Evolutionary conservation across 2,113 vertebrate genomes (phyloP), one percentile per base, ranked within the genome.

Genomic region (Entelurus aequoreus): DNA sequence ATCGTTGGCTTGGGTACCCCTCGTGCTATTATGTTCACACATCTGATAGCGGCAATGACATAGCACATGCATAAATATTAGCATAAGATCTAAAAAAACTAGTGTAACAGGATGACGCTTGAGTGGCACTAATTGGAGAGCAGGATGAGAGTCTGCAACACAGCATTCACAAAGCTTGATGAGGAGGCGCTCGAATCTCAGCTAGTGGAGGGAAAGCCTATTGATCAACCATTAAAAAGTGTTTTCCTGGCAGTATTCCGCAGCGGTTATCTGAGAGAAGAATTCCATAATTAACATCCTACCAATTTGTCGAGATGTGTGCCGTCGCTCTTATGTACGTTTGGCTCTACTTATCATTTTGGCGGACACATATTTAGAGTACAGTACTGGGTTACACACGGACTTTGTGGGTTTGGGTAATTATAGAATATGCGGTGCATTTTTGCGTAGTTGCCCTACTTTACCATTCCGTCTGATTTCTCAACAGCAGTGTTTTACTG

Each of bases 71-170:
- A 46, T 52, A 69, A 73, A 62, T 15, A 38, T 19, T 40, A 63
- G 55, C 70, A 69, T 54, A 68, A 53, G 46, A 71, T 71, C 67
- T 54, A 48, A 63, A 71, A 71, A 19, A 66, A 80, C 59, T 65
- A 69, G 68, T 78, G 70, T 58, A 63, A 65, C 71, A 42, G 50
- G 58, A 60, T 57, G 63, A 66, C 35, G 60, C 77, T 64, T 82
- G 69, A 83, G 56, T 83, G 73, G 74, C 76, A 75, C 77, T 84
- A 84, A 85, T 84, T 80, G 76, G 76, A 61, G 60, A 68, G 38
- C 19, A 40, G 54, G 63, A 81, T 81, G 65, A 83, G 77, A 71
- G 54, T 36, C 35, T 68, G 54, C 72, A 74, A 79, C 71, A 66
- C 62, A 46, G 28, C 55, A 19, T 78, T 69, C 53, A 62, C 61